These are phyloP conservation scores for Helicoverpa armigera DNA, from an alignment of 1,140 invertebrate species.

Conservation along the genomic window DNA sequence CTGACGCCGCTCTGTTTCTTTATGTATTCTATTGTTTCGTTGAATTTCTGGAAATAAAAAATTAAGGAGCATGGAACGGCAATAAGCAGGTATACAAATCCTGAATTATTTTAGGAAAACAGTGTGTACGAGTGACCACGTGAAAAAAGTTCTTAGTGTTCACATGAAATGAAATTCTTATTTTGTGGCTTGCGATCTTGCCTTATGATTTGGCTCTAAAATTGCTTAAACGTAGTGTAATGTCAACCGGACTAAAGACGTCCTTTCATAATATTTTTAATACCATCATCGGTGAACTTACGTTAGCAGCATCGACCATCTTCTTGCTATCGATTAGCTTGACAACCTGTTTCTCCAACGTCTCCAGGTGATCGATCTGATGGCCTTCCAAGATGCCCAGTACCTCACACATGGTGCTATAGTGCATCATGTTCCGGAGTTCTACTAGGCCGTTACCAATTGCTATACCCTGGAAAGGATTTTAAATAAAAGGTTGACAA, in stretches of 20 bases:
- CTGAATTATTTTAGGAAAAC: no score
- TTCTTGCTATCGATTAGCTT: constrained; percentile 29
- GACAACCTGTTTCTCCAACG: constrained; percentile 50
- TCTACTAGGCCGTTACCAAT: constrained; percentile 62
- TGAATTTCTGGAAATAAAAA: constrained; percentile 58
- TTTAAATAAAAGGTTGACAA: no score
- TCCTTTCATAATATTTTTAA: not conserved
- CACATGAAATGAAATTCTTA: no score
- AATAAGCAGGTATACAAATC: no score
- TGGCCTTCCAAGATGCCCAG: constrained; percentile 51
- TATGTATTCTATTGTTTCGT: constrained; percentile 63
- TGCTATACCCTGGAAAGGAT: constrained; percentile 55
- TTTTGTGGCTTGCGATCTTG: no score
- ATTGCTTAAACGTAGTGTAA: no score
- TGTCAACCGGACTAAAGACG: no score
- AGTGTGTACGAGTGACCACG: no score
- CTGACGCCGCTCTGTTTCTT: constrained; percentile 56
- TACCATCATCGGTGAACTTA: constrained; percentile 35
- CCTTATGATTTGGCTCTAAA: no score
- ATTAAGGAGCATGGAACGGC: not conserved
- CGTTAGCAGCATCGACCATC: constrained; percentile 58
- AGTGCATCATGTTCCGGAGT: constrained; percentile 58
- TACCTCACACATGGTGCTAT: constrained; percentile 48
- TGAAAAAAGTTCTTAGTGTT: no score
- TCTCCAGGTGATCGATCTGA: constrained; percentile 38